Percentiles rank a stretch among this genome's conserved stretches.
Evolutionary conservation across 2,888 invertebrate species (phyloP).

Genomic region (Spodoptera picta): DNA sequence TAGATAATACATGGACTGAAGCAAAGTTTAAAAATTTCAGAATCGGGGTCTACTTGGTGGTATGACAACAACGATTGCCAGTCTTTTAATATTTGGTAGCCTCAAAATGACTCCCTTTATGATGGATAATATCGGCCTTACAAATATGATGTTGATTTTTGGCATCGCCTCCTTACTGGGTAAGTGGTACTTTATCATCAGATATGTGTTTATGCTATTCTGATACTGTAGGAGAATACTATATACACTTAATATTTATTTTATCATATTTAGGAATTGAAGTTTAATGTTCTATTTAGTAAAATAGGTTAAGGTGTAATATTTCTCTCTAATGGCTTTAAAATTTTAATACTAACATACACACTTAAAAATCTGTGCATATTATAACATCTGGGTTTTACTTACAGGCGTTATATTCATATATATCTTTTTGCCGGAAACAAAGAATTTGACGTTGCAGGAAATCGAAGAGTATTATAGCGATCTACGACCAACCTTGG

Average conservation of each 20-base stretch:
- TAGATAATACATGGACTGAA: not conserved
- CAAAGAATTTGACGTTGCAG: conserved; percentile 89
- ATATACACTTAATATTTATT: too few species aligned
- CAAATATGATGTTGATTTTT: conserved; percentile 57
- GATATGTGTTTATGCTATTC: too few species aligned
- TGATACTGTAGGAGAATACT: too few species aligned
- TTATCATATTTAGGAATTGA: too few species aligned
- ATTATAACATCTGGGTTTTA: not conserved
- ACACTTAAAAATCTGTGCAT: too few species aligned
- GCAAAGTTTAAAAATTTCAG: conserved; percentile 64
- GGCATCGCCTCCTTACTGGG: conserved; percentile 66
- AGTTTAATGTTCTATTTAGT: too few species aligned
- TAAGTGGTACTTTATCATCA: conserved; percentile 40
- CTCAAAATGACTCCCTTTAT: conserved; percentile 63
- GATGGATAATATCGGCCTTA: conserved; percentile 57
- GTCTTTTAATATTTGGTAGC: conserved; percentile 62
- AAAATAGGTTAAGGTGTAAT: too few species aligned
- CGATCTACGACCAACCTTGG: conserved; percentile 80
- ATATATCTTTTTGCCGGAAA: conserved; percentile 89
- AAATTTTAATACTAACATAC: too few species aligned
- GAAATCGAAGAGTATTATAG: conserved; percentile 91
- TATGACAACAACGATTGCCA: conserved; percentile 80
- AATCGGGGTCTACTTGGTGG: conserved; percentile 90
- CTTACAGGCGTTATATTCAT: conserved; percentile 85
- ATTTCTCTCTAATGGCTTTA: too few species aligned